Evolutionary conservation across 2,888 invertebrate genomes (phyloP), one percentile per base, ranked within the genome.

Genomic region (Papilio elwesi): DNA sequence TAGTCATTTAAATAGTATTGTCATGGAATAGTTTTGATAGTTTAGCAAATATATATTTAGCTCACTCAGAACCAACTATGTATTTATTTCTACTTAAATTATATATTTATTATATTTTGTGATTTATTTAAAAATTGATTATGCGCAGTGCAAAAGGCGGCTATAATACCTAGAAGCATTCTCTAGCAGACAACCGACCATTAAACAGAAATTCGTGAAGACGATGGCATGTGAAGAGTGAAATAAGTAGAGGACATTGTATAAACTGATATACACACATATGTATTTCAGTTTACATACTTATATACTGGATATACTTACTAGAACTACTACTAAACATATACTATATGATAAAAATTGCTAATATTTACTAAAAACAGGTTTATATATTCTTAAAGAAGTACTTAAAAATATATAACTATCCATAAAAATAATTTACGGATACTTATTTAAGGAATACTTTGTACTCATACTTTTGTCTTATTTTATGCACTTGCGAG

Each of bases 61-160:
- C 38, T n/a, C 10, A 15, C 10, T 62, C n/a, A 43, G 9, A 43
- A 15, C 38, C 36, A 38, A 38, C 10, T n/a, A 43, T 57, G 13
- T 57, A 9, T 57, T 6, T 11, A 26, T 36, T 1, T 57, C 0
- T 3, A 12, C 6, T 62, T 15, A 59, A 59, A 38, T 59, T 38
- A 9, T n/a, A 4, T 59, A 59, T 59, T 57, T 11, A 12, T 26
- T 36, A 36, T 55, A 57, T 38, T 59, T 59, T 15, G 43, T 62
- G 43, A 62, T 43, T 43, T 62, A 62, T 62, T 62, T 43, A 62
- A 62, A 59, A 59, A 62, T 62, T 62, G 59, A n/a, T 62, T 43
- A 62, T 62, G 59, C 59, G 43, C 59, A 62, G 59, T 62, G 59
- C 43, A 13, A 62, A 62, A 62, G 43, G 59, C 43, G 43, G 59